phyloP scores from a whole-genome alignment of 2,797 vertebrate species.

The Xenopus petersii region DNA sequence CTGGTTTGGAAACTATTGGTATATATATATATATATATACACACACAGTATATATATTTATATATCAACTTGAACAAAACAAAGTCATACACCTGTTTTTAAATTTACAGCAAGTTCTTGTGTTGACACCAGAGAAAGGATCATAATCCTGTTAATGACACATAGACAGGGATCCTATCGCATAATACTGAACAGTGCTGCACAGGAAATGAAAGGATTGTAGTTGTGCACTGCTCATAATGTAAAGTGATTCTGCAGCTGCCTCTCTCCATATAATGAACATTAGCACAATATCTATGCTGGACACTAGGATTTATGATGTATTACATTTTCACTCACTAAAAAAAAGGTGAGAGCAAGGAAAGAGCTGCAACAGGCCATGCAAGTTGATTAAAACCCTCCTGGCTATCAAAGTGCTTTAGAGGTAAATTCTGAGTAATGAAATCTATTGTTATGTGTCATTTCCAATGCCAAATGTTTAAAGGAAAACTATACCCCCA shows the following conservation, averaged over 20 bases:
- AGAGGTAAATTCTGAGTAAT: neutral
- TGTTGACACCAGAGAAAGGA: constrained; percentile 25
- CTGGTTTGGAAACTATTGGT: too few species aligned
- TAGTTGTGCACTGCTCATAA: constrained; percentile 30
- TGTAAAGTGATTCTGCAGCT: constrained; percentile 43
- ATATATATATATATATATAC: too few species aligned
- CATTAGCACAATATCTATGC: constrained; percentile 27
- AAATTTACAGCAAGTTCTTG: neutral
- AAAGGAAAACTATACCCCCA: too few species aligned
- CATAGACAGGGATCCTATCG: constrained; percentile 11
- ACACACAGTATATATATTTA: too few species aligned
- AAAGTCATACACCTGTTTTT: too few species aligned
- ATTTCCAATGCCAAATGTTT: too few species aligned
- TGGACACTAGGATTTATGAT: constrained; percentile 25
- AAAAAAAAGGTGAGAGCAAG: neutral
- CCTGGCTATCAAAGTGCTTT: neutral
- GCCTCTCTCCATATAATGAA: constrained; percentile 21
- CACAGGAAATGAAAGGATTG: constrained; percentile 43
- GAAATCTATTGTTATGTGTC: too few species aligned
- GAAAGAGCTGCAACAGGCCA: neutral
- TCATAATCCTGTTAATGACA: constrained; percentile 32
- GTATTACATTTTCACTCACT: constrained; percentile 22
- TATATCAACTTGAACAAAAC: too few species aligned
- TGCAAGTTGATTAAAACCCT: neutral
- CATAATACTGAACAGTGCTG: constrained; percentile 12